phyloP scores from a whole-genome alignment of 1,140 invertebrate genomes.

The Piezodorus guildinii region DNA sequence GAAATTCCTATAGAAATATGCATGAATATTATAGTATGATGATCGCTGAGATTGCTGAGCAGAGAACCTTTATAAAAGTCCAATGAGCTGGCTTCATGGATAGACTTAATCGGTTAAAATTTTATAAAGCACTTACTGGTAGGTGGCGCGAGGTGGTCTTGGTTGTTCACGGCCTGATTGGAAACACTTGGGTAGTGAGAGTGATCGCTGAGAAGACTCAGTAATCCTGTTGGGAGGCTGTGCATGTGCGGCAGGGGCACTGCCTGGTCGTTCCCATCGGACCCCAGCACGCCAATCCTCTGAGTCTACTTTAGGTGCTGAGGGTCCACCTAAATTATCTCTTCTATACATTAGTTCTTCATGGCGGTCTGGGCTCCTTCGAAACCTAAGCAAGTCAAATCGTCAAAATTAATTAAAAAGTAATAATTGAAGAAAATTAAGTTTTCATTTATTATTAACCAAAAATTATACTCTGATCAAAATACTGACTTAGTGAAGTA shows the following conservation, averaged over 20 bases:
- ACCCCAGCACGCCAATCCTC: conserved; percentile 28
- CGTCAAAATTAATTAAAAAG: not conserved
- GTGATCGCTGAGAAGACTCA: conserved; percentile 38
- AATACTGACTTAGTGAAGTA: no score
- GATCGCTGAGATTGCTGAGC: no score
- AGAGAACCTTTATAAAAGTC: no score
- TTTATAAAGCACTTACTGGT: not conserved
- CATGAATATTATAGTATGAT: no score
- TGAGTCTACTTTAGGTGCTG: conserved; percentile 36
- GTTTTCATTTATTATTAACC: no score
- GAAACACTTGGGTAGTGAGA: conserved; percentile 51
- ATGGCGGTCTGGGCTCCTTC: conserved; percentile 22
- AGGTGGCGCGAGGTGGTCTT: conserved; percentile 25
- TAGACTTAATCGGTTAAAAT: no score
- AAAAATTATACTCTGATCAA: no score
- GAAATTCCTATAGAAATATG: no score
- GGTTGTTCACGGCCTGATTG: conserved; percentile 24
- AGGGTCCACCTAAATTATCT: conserved; percentile 11
- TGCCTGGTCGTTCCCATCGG: conserved; percentile 36
- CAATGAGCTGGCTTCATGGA: no score
- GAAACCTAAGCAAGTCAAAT: conserved; percentile 8
- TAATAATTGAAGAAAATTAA: no score
- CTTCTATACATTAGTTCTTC: conserved; percentile 18
- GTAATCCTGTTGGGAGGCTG: conserved; percentile 30
- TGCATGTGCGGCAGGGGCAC: conserved; percentile 36